These are phyloP conservation scores for Ianthella basta DNA, from an alignment of 37 sponge, comb jelly and placozoan genomes.

Conservation along the genomic window DNA sequence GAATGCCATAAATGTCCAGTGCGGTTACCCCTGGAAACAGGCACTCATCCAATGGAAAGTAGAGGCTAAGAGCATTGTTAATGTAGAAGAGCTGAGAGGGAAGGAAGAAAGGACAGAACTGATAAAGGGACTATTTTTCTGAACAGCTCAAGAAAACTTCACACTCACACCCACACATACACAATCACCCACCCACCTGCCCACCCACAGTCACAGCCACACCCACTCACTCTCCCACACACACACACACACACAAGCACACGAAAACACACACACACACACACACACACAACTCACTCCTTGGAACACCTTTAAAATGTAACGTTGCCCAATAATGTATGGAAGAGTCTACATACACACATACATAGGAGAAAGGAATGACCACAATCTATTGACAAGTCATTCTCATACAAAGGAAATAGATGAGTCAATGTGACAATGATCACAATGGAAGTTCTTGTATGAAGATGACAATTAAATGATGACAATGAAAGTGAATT, in stretches of 20 bases:
- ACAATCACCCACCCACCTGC: too few relatives aligned
- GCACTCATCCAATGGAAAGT: slow-evolving; percentile 80
- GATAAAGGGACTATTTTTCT: too few relatives aligned
- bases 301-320: neutral
- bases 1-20: slow-evolving; percentile 47
- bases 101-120: neutral
- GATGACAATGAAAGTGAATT: too few relatives aligned
- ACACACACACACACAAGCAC: slow-evolving; percentile 36
- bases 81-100: slow-evolving; percentile 62
- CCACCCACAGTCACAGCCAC: neutral
- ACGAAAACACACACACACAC: too few relatives aligned
- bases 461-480: too few relatives aligned
- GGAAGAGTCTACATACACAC: neutral
- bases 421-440: too few relatives aligned
- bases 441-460: too few relatives aligned
- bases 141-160: neutral
- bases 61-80: slow-evolving; percentile 53
- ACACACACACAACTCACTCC: slow-evolving; percentile 10
- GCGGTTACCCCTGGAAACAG: slow-evolving; percentile 50
- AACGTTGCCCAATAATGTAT: neutral
- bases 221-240: slow-evolving; percentile 24
- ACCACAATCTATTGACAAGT: too few relatives aligned
- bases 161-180: slow-evolving; percentile 9
- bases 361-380: neutral
- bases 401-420: too few relatives aligned